phyloP scores from a whole-genome alignment of 2,888 invertebrate genomes.

The Athalia circularis region DNA sequence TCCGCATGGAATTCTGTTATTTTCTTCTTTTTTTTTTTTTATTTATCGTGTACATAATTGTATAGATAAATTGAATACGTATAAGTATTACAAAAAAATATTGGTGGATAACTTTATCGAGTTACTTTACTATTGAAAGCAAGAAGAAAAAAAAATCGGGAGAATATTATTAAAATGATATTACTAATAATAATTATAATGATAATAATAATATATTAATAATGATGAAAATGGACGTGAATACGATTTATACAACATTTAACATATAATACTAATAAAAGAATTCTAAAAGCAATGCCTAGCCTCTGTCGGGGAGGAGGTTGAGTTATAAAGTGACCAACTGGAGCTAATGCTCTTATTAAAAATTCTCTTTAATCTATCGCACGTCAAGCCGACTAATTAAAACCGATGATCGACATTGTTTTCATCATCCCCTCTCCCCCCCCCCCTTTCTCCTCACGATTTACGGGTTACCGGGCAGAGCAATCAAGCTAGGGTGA shows the following conservation, averaged over 20 bases:
- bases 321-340: no score
- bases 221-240: no score
- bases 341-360: no score
- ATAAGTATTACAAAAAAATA: constrained; percentile 1
- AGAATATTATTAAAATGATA: not conserved
- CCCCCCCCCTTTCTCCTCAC: no score
- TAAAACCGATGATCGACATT: no score
- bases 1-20: not conserved
- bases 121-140: not conserved
- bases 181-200: no score
- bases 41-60: constrained; percentile 56
- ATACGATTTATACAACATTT: not conserved
- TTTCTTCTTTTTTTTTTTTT: not conserved
- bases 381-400: no score
- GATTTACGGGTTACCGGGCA: no score
- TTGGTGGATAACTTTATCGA: not conserved
- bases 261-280: not conserved
- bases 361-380: no score
- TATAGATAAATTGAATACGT: constrained; percentile 62
- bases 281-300: constrained; percentile 28
- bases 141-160: not conserved
- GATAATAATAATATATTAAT: no score
- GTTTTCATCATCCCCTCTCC: no score
- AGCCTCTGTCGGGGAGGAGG: not conserved
- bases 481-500: no score